Evolutionary conservation across 1,140 invertebrate species (phyloP), one percentile per base, ranked within the genome.

Genomic region (Brachionus koreanus): DNA sequence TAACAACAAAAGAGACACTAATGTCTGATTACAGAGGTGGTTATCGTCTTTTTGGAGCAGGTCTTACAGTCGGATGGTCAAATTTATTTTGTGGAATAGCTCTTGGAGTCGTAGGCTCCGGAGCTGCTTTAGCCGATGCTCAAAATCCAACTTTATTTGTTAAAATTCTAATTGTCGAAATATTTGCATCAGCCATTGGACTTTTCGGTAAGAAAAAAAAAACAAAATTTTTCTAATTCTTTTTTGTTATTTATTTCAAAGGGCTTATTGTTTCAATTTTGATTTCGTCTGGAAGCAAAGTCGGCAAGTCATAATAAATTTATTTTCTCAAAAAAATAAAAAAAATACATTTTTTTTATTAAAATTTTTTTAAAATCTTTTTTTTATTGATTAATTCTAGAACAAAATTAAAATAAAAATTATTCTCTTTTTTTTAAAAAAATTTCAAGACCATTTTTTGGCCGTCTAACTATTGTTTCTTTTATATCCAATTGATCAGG

Each of bases 111-210:
- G 95, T 98, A 67, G 96, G 92, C 16, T 97, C 95, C 46, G 95
- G 96, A 84, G 96, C 96, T 79, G 96, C 96, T 23, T 90, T 98
- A 2, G 92, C 96, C 81, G 96, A 98, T 90, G 96, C 96, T 77
- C 95, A 95, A 13, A 97, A 98, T 89, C 91, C 94, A 12, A 92
- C 93, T 2, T 91, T 98, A 5, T 98, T 98, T 87, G 96, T 98
- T 12, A 97, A 97, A 88, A 96, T 98, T 88, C 91, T 98, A 7
- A 97, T 98, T 87, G 93, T 98, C 61, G 96, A 98, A 90, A 98
- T 98, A 88, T 98, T 98, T 88, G 96, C 95, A 23, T 96, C 94
- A 87, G 96, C 96, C 85, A 98, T 98, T 89, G 96, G 96, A 86
- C 91, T 98, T 0, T 98, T 98, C 90, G 96, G 96, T 61, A 61